Conservation (phyloP, 2,888 invertebrate species). For the Drosophila tanythrix region DNA sequence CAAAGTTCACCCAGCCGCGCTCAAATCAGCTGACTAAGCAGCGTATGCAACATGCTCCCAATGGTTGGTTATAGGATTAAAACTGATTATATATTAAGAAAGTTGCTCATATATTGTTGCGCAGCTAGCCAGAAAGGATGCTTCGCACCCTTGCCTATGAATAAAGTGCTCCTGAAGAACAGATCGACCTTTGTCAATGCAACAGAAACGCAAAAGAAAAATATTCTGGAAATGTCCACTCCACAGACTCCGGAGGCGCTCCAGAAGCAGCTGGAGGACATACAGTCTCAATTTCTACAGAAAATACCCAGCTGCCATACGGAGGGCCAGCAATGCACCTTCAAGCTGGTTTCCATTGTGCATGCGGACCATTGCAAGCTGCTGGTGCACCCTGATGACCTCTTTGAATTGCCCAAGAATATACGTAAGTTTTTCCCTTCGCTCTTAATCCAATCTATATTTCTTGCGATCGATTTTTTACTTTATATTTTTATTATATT, state of each 20-base stretch:
- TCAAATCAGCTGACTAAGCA: constrained; percentile 28
- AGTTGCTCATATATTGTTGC: background rate
- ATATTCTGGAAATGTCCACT: background rate
- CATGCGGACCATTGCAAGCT: constrained; percentile 50
- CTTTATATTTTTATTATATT: background rate
- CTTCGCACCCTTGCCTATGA: background rate
- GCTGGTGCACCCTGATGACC: constrained; percentile 55
- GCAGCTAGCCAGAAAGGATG: background rate
- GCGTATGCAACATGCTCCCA: constrained; percentile 10
- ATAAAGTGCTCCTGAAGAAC: background rate
- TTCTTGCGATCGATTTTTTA: background rate
- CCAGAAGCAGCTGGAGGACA: constrained; percentile 35
- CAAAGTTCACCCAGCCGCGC: constrained; percentile 28
- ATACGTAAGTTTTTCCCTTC: constrained; percentile 53
- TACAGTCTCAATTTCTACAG: constrained; percentile 60
- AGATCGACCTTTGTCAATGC: background rate
- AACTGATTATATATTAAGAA: background rate
- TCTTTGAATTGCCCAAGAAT: constrained; percentile 48
- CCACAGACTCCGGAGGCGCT: constrained; percentile 23
- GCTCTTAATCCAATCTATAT: background rate
- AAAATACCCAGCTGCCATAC: background rate
- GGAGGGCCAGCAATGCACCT: constrained; percentile 9
- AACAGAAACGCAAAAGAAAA: background rate
- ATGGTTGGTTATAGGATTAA: constrained; percentile 1
- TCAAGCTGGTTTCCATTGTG: constrained; percentile 62